A percentile compares a stretch with the other conserved stretches of the same genome.
Evolutionary conservation across 2,797 vertebrate species (phyloP).

Genomic region (Halcyon badia): DNA sequence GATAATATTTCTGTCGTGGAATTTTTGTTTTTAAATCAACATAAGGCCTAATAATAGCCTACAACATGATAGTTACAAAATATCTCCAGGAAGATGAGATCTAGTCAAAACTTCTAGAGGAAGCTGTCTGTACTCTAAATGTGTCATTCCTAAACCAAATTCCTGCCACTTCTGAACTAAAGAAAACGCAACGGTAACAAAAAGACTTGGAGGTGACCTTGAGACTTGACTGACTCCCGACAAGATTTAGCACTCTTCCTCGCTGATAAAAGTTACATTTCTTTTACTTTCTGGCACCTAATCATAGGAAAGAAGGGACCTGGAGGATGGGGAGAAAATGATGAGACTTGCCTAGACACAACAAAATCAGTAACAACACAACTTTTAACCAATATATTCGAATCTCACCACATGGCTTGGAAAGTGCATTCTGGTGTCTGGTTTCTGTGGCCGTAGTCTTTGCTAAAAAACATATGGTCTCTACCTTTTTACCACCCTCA

Average conservation of each 20-base stretch:
- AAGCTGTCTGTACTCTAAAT: neutral
- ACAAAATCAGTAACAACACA: neutral
- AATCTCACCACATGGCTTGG: neutral
- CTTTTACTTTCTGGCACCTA: neutral
- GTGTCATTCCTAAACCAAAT: neutral
- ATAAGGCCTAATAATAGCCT: constrained; percentile 26
- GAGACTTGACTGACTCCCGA: neutral
- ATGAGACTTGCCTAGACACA: neutral
- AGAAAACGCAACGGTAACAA: neutral
- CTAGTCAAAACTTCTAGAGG: constrained; percentile 25
- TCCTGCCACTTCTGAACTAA: neutral
- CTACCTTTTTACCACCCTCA: neutral
- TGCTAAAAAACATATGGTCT: neutral
- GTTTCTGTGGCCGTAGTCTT: neutral
- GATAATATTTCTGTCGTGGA: constrained; percentile 30
- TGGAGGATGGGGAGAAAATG: neutral
- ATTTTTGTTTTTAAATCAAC: constrained; percentile 60
- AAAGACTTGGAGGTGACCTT: neutral
- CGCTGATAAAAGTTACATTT: neutral
- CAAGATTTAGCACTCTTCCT: neutral
- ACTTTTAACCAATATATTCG: neutral
- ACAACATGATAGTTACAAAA: constrained; percentile 50
- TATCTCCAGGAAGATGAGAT: constrained; percentile 14
- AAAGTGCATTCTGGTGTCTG: neutral
- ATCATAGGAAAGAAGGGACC: neutral